Conservation (phyloP, 1,140 invertebrate genomes). For the Drosophila nikananu region DNA sequence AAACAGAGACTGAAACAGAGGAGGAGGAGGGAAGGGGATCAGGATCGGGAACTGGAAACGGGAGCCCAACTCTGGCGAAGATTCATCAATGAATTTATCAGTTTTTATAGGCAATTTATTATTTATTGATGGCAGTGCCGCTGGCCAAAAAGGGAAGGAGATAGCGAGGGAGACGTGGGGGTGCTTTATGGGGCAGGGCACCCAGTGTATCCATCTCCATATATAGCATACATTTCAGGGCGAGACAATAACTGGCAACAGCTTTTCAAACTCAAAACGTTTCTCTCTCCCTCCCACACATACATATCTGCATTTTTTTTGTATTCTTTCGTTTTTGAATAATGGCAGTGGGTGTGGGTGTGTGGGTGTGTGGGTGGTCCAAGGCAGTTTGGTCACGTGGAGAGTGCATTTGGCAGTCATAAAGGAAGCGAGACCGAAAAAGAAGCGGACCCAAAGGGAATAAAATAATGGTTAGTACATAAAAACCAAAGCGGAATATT, state of each 20-base stretch:
- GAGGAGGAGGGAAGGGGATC: background rate
- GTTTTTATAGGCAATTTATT: constrained; percentile 83
- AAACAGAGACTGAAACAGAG: background rate
- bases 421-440: constrained; percentile 32
- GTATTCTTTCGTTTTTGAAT: constrained; percentile 54
- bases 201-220: constrained; percentile 51
- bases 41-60: background rate
- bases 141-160: background rate
- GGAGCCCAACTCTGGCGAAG: constrained; percentile 25
- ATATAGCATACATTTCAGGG: constrained; percentile 25
- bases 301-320: constrained; percentile 1
- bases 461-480: constrained; percentile 20
- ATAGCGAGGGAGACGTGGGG: background rate
- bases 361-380: background rate
- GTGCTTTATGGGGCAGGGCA: background rate
- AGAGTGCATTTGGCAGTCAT: constrained; percentile 54
- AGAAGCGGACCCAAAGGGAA: constrained; percentile 30
- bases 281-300: constrained; percentile 3
- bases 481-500: background rate
- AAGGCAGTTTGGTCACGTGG: constrained; percentile 42
- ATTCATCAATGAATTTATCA: constrained; percentile 83
- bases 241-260: constrained; percentile 53
- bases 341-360: constrained; percentile 51
- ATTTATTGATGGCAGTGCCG: constrained; percentile 70
- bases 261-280: constrained; percentile 58